Percentiles rank a stretch among this genome's conserved stretches.
These are phyloP conservation scores for Scomberomorus guttatus DNA, from an alignment of 2,797 vertebrate genomes.

Conservation along the genomic window DNA sequence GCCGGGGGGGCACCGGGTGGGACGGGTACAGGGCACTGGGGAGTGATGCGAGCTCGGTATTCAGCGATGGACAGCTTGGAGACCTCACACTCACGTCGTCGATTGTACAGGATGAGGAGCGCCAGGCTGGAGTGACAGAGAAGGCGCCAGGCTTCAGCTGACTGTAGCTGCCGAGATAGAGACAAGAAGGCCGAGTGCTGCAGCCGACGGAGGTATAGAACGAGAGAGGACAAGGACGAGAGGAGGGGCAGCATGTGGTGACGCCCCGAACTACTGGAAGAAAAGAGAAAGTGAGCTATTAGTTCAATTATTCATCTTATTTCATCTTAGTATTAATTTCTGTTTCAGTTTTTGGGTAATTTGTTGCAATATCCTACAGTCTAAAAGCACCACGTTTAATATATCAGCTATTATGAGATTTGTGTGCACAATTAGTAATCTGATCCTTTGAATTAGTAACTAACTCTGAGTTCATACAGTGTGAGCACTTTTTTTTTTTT, in stretches of 20 bases:
- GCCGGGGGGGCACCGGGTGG: conserved; percentile 76
- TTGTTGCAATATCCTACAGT: not conserved
- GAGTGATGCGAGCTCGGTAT: conserved; percentile 81
- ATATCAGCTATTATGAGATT: not conserved
- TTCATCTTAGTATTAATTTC: not conserved
- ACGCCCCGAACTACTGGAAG: conserved; percentile 75
- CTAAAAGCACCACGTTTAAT: not conserved
- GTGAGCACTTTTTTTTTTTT: not conserved
- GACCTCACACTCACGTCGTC: conserved; percentile 87
- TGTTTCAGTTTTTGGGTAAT: not conserved
- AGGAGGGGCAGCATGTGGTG: conserved; percentile 87
- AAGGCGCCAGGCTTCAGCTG: conserved; percentile 87
- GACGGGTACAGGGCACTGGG: conserved; percentile 79
- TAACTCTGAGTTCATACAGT: not conserved
- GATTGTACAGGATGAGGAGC: conserved; percentile 88
- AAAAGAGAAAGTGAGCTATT: not conserved
- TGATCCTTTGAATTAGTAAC: not conserved
- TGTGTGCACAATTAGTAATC: not conserved
- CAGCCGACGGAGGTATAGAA: conserved; percentile 86
- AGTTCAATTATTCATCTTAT: not conserved
- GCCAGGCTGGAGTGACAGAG: conserved; percentile 88
- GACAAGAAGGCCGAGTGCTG: conserved; percentile 88
- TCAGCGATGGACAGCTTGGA: conserved; percentile 86
- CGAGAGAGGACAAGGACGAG: conserved; percentile 85
- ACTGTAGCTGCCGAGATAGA: conserved; percentile 84